Percentiles rank a stretch among this genome's conserved stretches.
phyloP scores from a whole-genome alignment of 64 coral and sea anemone species.

The Montipora foliosa region DNA sequence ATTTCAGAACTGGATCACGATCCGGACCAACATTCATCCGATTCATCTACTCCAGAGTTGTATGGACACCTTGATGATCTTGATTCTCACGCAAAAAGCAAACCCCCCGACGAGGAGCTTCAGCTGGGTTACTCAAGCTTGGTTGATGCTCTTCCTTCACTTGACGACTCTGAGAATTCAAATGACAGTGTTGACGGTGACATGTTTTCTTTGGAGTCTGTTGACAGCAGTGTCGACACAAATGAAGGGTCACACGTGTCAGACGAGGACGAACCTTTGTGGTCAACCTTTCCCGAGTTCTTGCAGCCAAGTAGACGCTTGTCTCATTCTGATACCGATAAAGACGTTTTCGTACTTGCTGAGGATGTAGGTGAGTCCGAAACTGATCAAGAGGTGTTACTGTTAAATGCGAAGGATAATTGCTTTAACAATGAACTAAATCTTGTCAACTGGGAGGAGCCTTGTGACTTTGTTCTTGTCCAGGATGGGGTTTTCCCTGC shows the following conservation, averaged over 20 bases:
- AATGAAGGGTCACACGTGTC: neutral
- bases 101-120: neutral
- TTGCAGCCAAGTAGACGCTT: constrained; percentile 1
- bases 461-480: neutral
- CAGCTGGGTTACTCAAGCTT: neutral
- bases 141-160: neutral
- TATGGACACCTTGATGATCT: neutral
- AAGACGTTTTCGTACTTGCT: neutral
- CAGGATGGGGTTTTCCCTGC: neutral
- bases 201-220: neutral
- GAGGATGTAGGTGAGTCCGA: neutral
- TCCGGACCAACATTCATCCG: neutral
- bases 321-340: neutral
- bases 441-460: neutral
- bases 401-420: neutral
- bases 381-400: neutral
- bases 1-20: neutral
- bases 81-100: neutral
- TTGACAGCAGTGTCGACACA: neutral
- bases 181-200: neutral
- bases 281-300: constrained; percentile 22
- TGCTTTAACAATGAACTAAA: neutral
- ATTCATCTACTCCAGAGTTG: neutral
- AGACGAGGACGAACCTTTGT: constrained; percentile 11
- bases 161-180: neutral